A percentile compares a stretch with the other conserved stretches of the same genome.
phyloP scores from a whole-genome alignment of 2,797 vertebrate genomes.

The Rachycentron canadum region DNA sequence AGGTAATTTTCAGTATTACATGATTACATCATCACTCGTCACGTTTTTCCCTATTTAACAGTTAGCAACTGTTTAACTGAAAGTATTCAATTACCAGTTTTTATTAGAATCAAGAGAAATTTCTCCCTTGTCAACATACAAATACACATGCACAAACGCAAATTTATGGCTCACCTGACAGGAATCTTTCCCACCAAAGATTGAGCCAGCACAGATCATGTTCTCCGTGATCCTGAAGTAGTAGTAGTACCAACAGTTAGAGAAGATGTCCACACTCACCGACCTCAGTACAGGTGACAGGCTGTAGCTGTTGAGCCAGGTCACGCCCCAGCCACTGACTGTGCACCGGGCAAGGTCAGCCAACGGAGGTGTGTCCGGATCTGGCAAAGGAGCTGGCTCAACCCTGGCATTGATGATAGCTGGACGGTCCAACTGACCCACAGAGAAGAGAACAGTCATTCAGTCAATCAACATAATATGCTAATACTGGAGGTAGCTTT shows the following conservation, averaged over 20 bases:
- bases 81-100: background rate
- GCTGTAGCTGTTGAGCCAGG: slow-evolving; percentile 68
- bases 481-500: background rate
- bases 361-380: slow-evolving; percentile 9
- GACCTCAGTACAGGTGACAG: slow-evolving; percentile 80
- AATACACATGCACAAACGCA: background rate
- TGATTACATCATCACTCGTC: background rate
- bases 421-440: slow-evolving; percentile 78
- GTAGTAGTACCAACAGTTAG: slow-evolving; percentile 82
- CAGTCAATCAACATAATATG: slow-evolving; percentile 22
- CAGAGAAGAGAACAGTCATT: slow-evolving; percentile 22
- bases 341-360: slow-evolving; percentile 58
- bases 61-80: background rate
- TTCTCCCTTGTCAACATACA: background rate
- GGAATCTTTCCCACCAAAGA: slow-evolving; percentile 82
- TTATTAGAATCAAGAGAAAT: background rate
- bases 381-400: slow-evolving; percentile 61
- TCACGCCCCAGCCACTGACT: slow-evolving; percentile 88
- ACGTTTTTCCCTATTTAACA: no score
- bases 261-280: slow-evolving; percentile 81
- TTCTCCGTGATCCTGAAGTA: slow-evolving; percentile 83
- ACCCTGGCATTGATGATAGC: slow-evolving; percentile 68
- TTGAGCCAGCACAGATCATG: slow-evolving; percentile 85
- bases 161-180: slow-evolving; percentile 80
- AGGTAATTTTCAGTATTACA: background rate